These are phyloP conservation scores for Atlantisia rogersi DNA, from an alignment of 2,113 vertebrate species.

Conservation along the genomic window DNA sequence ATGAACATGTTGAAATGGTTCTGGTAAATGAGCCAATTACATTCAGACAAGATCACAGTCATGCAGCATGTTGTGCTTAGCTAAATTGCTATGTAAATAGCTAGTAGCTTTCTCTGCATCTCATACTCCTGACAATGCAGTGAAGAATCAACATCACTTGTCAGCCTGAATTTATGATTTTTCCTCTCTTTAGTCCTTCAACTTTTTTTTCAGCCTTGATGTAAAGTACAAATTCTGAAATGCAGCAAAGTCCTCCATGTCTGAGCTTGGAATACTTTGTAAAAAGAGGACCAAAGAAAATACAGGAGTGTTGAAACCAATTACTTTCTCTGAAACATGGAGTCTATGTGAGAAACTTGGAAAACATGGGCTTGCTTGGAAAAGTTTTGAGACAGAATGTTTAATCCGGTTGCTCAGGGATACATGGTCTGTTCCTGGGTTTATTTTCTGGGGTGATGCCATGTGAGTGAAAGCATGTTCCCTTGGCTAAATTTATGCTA, in stretches of 20 bases:
- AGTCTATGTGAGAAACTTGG: background rate
- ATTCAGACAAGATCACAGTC: slow-evolving; percentile 33
- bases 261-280: background rate
- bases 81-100: slow-evolving; percentile 25
- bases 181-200: background rate
- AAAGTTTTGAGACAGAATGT: background rate
- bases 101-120: background rate
- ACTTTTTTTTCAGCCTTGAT: background rate
- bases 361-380: background rate
- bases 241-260: background rate
- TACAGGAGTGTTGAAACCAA: background rate
- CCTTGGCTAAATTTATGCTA: background rate
- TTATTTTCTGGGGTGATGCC: background rate
- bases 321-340: background rate
- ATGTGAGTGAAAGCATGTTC: background rate
- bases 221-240: background rate
- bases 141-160: background rate
- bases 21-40: slow-evolving; percentile 53
- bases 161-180: background rate
- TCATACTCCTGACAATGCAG: background rate
- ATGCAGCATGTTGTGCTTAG: slow-evolving; percentile 3
- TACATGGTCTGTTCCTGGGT: background rate
- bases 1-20: slow-evolving; percentile 40
- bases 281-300: background rate
- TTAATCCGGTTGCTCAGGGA: background rate